Evolutionary conservation across 1,140 invertebrate species (phyloP), one percentile per base, ranked within the genome.

Genomic region (Drosophila lacteicornis): DNA sequence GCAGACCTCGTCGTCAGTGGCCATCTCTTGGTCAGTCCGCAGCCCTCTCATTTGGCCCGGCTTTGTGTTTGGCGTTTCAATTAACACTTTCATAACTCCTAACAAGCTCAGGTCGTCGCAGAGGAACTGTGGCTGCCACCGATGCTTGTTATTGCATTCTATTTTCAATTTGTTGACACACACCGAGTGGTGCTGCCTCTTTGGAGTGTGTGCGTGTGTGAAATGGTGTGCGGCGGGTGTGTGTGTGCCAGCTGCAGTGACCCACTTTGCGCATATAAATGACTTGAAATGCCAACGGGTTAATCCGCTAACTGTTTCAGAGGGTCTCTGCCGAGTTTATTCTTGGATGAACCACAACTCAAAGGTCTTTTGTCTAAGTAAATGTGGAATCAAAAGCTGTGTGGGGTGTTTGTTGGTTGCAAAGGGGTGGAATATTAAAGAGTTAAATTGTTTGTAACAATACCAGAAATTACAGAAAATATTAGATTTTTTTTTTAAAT

Each of bases 71-170:
- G 59, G 50, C 33, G 53, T 85, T 62, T 60, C 82, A 90, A 74
- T 88, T 88, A 90, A 73, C 85, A 90, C 85, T 79, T 81, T 83
- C 56, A 70, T 73, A 78, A 80, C 77, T 79, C 66, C 66, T 67
- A 74, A 45, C 60, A 76, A 67, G 36, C 59, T 66, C 75, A 40
- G 33, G 51, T n/a, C 51, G 22, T 9, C 51, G 9, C 7, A n/a
- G 25, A 36, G 58, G 57, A 58, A 49, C 43, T 80, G 55, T 47
- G 46, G 42, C 58, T 79, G 56, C 49, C 76, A 66, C 42, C 60
- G 53, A 60, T 43, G 58, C 55, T 69, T 69, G 67, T 79, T 62
- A 59, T 77, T 85, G 59, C 73, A 80, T 83, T 84, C 71, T 84
- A 84, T 83, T 79, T 83, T 68, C 46, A 70, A 75, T 79, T 75